These are phyloP conservation scores for Lithosia quadra DNA, from an alignment of 2,888 invertebrate species.

Conservation along the genomic window DNA sequence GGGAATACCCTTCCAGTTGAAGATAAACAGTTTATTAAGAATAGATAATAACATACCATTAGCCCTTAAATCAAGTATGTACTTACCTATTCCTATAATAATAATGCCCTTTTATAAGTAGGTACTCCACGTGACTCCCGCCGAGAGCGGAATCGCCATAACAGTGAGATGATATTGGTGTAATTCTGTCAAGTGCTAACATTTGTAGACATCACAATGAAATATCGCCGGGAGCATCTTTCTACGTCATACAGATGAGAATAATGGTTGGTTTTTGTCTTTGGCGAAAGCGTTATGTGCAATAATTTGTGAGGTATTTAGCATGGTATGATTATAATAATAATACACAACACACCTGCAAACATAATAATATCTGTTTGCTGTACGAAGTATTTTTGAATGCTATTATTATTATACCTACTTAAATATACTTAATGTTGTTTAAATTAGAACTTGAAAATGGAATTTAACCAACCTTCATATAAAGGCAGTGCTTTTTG, in stretches of 20 bases:
- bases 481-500: too few species aligned
- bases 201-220: conserved; percentile 47
- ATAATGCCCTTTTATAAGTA: conserved; percentile 2
- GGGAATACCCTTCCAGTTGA: too few species aligned
- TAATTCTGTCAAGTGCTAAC: conserved; percentile 50
- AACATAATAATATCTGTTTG: too few species aligned
- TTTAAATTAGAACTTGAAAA: too few species aligned
- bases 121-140: conserved; percentile 7
- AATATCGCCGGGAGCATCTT: conserved; percentile 29
- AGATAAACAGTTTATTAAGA: not conserved
- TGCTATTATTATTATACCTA: too few species aligned
- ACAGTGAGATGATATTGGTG: conserved; percentile 48
- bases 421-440: too few species aligned
- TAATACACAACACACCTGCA: too few species aligned
- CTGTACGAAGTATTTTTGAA: too few species aligned
- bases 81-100: conserved; percentile 5
- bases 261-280: conserved; percentile 1
- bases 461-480: too few species aligned
- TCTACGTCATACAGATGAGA: conserved; percentile 7
- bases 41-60: not conserved
- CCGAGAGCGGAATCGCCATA: conserved; percentile 20
- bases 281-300: not conserved
- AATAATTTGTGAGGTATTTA: not conserved
- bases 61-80: not conserved
- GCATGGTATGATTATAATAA: too few species aligned